Evolutionary conservation across 1,140 invertebrate species (phyloP).

Genomic region (Pseudomyrmex dendroicus): DNA sequence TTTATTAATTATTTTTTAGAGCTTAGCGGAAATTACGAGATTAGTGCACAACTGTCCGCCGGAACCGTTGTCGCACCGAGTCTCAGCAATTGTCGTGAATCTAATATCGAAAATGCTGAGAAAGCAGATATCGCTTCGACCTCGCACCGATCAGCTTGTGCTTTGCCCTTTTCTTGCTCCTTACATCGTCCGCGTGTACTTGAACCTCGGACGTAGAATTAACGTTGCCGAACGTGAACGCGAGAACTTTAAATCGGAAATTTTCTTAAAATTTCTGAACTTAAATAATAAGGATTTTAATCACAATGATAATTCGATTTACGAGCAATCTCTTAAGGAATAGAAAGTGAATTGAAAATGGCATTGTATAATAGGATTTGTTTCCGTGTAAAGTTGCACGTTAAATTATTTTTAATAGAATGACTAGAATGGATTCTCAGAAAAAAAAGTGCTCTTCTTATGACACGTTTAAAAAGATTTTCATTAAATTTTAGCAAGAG

Average conservation of each 20-base stretch:
- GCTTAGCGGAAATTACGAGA: constrained; percentile 69
- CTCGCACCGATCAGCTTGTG: constrained; percentile 75
- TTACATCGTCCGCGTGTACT: constrained; percentile 73
- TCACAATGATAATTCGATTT: not conserved
- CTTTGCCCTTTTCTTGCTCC: constrained; percentile 77
- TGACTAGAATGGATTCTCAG: not conserved
- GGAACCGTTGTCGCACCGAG: constrained; percentile 62
- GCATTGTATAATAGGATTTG: not conserved
- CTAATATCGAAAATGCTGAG: constrained; percentile 80
- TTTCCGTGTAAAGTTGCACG: not conserved
- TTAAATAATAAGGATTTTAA: not conserved
- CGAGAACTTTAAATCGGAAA: constrained; percentile 12
- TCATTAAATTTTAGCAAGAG: not conserved
- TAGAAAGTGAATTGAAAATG: not conserved
- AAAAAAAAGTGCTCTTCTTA: constrained; percentile 14
- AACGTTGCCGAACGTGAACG: not conserved
- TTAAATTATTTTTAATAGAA: not conserved
- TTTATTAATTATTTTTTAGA: constrained; percentile 58
- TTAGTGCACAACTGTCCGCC: constrained; percentile 73
- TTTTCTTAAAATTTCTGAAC: constrained; percentile 65
- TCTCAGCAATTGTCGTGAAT: constrained; percentile 64
- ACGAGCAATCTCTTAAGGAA: not conserved
- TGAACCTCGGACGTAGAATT: constrained; percentile 78
- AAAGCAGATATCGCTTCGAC: constrained; percentile 73
- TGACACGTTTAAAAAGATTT: not conserved